Conservation (phyloP, 2,888 invertebrate genomes). For the Dysmachus trigonus region DNA sequence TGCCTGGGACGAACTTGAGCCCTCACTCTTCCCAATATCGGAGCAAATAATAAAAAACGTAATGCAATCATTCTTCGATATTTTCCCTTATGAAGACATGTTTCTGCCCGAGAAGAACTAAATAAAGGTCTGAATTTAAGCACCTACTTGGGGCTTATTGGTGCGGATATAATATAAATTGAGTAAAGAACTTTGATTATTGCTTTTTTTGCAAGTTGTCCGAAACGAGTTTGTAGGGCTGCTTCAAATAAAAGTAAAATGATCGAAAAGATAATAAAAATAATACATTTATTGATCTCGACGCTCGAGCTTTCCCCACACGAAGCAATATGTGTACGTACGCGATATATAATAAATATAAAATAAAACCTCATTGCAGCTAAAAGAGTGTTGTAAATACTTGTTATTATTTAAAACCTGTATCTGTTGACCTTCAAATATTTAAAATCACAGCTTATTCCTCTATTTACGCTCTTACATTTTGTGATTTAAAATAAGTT, state of each 20-base stretch:
- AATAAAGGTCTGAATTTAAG: not conserved
- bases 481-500: too few relatives aligned
- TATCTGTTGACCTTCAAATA: not conserved
- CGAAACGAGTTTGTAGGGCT: not conserved
- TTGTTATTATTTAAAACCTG: not conserved
- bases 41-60: not conserved
- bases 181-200: not conserved
- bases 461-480: not conserved
- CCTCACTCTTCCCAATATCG: not conserved
- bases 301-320: not conserved
- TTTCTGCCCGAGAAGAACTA: not conserved
- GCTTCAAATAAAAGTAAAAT: not conserved
- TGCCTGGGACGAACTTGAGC: conserved; percentile 64
- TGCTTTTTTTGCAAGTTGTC: not conserved
- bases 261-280: not conserved
- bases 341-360: not conserved
- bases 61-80: not conserved
- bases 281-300: too few relatives aligned
- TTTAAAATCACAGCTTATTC: not conserved
- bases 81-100: not conserved
- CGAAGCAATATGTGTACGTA: not conserved
- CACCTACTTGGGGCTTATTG: not conserved
- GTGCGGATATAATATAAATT: not conserved
- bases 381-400: not conserved
- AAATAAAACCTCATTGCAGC: not conserved